Conservation (phyloP, 1,140 invertebrate genomes). For the Anastatus disparis region DNA sequence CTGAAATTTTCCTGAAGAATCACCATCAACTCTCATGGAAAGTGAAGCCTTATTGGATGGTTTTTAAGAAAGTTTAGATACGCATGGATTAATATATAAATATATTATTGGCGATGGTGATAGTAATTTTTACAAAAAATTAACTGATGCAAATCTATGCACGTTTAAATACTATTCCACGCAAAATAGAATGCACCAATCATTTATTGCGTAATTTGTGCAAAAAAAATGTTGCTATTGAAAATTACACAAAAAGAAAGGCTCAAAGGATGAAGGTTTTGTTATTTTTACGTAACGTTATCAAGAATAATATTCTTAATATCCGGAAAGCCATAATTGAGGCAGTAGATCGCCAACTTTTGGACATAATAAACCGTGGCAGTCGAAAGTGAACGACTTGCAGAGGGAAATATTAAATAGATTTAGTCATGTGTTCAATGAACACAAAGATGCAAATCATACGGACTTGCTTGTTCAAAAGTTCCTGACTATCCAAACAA, state of each 20-base stretch:
- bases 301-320: slow-evolving; percentile 5
- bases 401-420: not conserved
- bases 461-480: slow-evolving; percentile 7
- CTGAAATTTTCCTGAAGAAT: slow-evolving; percentile 43
- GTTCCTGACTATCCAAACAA: not conserved
- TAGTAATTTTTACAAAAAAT: slow-evolving; percentile 54
- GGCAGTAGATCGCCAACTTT: not conserved
- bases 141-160: slow-evolving; percentile 30
- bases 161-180: slow-evolving; percentile 1
- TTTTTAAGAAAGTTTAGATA: slow-evolving; percentile 52
- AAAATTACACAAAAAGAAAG: not conserved
- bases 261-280: not conserved
- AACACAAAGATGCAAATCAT: slow-evolving; percentile 1
- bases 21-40: slow-evolving; percentile 62
- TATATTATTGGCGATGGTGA: slow-evolving; percentile 43
- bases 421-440: too few relatives aligned
- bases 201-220: not conserved
- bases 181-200: slow-evolving; percentile 1
- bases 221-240: slow-evolving; percentile 1
- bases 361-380: too few relatives aligned
- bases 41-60: slow-evolving; percentile 60
- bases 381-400: not conserved
- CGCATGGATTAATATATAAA: slow-evolving; percentile 57
- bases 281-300: not conserved
- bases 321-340: slow-evolving; percentile 20